A percentile compares a stretch with the other conserved stretches of the same genome.
phyloP scores from a whole-genome alignment of 2,797 vertebrate species.

The Sphenopsis melanotis region DNA sequence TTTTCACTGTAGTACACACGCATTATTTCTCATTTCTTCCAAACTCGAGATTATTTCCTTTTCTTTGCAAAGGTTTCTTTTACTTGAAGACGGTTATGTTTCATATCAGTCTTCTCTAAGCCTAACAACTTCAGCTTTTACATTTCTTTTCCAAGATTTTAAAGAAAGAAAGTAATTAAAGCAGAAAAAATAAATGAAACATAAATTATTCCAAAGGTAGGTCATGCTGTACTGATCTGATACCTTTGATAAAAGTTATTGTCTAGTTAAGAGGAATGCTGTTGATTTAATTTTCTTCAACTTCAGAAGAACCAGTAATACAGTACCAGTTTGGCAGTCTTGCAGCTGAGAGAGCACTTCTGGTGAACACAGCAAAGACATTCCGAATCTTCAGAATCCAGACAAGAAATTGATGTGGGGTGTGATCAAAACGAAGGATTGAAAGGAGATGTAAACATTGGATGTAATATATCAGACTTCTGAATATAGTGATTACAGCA shows the following conservation, averaged over 20 bases:
- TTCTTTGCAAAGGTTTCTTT: background rate
- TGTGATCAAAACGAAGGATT: background rate
- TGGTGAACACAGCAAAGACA: background rate
- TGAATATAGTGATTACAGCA: background rate
- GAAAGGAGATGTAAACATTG: background rate
- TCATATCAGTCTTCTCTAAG: background rate
- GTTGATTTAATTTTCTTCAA: background rate
- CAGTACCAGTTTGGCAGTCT: background rate
- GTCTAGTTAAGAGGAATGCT: background rate
- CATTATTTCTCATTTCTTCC: background rate
- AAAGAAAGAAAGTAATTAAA: background rate
- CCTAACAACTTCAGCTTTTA: background rate
- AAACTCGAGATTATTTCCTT: background rate
- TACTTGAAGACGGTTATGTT: background rate
- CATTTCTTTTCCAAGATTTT: background rate
- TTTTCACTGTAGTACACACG: background rate
- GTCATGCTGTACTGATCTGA: background rate
- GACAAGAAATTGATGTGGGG: background rate
- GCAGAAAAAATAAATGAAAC: background rate
- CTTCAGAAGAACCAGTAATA: background rate
- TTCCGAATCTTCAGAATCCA: background rate
- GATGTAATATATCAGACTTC: background rate
- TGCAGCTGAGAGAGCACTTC: background rate
- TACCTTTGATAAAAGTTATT: background rate
- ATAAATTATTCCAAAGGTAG: background rate